Evolutionary conservation across 2,797 vertebrate species (phyloP), one percentile per base, ranked within the genome.

Genomic region (Gastrophryne carolinensis): DNA sequence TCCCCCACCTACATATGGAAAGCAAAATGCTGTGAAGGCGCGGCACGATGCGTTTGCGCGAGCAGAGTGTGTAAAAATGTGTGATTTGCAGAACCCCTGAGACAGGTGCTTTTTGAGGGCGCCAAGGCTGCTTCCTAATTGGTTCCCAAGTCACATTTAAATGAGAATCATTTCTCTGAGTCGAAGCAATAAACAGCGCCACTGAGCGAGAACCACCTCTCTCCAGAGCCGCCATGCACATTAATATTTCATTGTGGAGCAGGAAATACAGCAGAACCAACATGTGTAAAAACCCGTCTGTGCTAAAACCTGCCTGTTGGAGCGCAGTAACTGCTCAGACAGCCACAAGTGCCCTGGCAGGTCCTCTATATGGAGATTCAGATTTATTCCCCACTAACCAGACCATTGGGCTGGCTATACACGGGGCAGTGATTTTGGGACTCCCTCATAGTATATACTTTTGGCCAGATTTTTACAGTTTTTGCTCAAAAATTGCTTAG

Each of bases 171-270:
- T 75, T 69, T 30, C 44, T 13, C 47, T 30, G 34, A 70, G 50
- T 53, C 41, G 65, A 62, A 70, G 57, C 17, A 13, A 30, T 10
- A 27, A 41, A 47, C 23, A 26, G 58, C 27, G 39, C 60, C 54
- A 66, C 32, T 52, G 52, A 54, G 44, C 32, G 73, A 35, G 67
- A 13, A 5, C 19, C 4, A 0, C 54, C 27, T 27, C 30, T 68
- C 56, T 68, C 44, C 54, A 37, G 52, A 13, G 23, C 53, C 32
- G 63, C 73, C 52, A 44, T 3, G 54, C 50, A 15, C 66, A 77
- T 70, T 77, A 70, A 77, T 77, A 77, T 77, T 77, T 70, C 58
- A 77, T 77, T 64, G 56, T 49, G 27, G 62, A 63, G 66, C 58
- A 77, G 58, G 58, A 44, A 69, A 69, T 26, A 60, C 73, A 49